These are phyloP conservation scores for Microplitis demolitor DNA, from an alignment of 1,140 invertebrate species.

Conservation along the genomic window DNA sequence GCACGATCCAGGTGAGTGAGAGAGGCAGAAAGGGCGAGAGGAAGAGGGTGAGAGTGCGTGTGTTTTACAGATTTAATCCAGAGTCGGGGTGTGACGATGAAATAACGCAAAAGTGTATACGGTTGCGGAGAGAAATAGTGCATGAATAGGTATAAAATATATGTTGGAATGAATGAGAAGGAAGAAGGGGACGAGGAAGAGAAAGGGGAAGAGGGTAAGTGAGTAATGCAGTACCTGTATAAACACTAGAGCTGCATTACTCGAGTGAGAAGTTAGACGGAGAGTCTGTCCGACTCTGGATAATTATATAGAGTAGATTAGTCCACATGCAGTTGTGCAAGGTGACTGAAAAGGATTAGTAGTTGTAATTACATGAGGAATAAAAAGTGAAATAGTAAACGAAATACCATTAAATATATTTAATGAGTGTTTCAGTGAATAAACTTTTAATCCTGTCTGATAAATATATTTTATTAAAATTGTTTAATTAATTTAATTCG, in stretches of 20 bases:
- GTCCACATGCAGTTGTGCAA: constrained; percentile 1
- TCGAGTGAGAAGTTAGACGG: not conserved
- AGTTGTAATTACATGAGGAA: constrained; percentile 12
- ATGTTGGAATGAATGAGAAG: not conserved
- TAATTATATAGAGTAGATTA: constrained; percentile 24
- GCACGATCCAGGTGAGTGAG: too few relatives aligned
- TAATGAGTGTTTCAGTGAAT: too few relatives aligned
- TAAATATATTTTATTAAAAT: too few relatives aligned
- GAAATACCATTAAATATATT: not conserved
- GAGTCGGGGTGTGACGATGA: constrained; percentile 16
- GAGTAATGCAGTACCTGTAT: constrained; percentile 8
- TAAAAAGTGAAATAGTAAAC: constrained; percentile 9
- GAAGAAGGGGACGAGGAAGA: not conserved
- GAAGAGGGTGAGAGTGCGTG: not conserved
- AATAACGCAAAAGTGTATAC: constrained; percentile 11
- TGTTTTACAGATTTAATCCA: constrained; percentile 18
- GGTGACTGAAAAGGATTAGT: not conserved
- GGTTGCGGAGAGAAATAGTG: too few relatives aligned
- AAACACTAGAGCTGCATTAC: not conserved
- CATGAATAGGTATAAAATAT: too few relatives aligned
- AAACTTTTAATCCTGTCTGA: too few relatives aligned
- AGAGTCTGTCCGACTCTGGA: constrained; percentile 8
- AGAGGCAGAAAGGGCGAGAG: too few relatives aligned
- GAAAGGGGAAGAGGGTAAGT: not conserved
- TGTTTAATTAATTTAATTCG: too few relatives aligned